Base-by-base conservation (phyloP, 2,113 vertebrate species). In the Anas platyrhynchos region DNA sequence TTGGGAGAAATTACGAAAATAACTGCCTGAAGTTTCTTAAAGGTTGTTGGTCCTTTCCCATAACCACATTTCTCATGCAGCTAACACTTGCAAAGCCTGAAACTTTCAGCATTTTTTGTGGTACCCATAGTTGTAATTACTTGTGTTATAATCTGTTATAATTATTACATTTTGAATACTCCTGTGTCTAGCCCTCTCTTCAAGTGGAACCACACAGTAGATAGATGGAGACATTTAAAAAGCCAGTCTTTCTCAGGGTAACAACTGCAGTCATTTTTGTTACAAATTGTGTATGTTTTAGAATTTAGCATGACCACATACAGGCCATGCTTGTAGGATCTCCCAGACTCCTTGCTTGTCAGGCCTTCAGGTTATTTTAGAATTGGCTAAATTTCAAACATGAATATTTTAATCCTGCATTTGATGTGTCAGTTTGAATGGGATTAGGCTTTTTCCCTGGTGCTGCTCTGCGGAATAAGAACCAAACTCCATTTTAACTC, bases 351-450 rank as follows among this genome's bases (percentile, higher is more conserved):
- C 20, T 85, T 85, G 54, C 63, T 92, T 93, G 41, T 94, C 61
- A 91, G 15, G 23, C 52, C 66, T 90, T 71, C 61, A 63, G 38
- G 66, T 86, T 88, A 62, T 81, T 87, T 83, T 91, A 86, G 55
- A 89, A 77, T 65, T 89, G 63, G 48, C 34, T 83, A 80, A 85
- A 91, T 66, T 86, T 36, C n/a, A 85, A 80, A 82, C 80, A 29
- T 26, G 2, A 77, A 5, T 83, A 67, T 88, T 87, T 89, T 89
- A 83, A 86, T 86, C 67, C 36, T 83, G 63, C 31, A 71, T 85
- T 91, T 36, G 46, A 3, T 0, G 0, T 71, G 25, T 79, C 78
- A 55, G 2, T 85, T 76, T 73, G 63, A 89, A 36, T 55, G 44
- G 27, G 85, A 15, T 85, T 71, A 80, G 50, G 66, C 31, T 94